Evolutionary conservation across 2,888 invertebrate species (phyloP).

Genomic region (Timandra comae): DNA sequence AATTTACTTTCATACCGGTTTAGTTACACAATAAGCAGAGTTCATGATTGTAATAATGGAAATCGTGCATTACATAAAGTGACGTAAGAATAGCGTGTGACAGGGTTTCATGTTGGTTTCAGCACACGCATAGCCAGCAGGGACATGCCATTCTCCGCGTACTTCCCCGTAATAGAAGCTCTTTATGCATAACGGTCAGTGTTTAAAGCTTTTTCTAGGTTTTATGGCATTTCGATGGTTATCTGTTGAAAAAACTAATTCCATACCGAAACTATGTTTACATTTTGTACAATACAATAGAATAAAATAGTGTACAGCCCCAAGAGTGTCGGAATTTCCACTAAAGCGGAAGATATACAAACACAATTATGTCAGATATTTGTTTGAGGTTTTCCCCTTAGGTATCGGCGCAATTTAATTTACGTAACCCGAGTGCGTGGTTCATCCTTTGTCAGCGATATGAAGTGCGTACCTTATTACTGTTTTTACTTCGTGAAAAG

Average conservation of each 20-base stretch:
- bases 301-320: slow-evolving; percentile 10
- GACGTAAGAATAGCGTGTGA: slow-evolving; percentile 44
- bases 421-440: slow-evolving; percentile 10
- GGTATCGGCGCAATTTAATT: slow-evolving; percentile 17
- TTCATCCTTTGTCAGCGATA: slow-evolving; percentile 20
- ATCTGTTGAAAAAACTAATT: slow-evolving; percentile 11
- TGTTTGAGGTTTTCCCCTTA: slow-evolving; percentile 14
- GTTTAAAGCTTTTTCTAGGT: slow-evolving; percentile 6
- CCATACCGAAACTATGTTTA: slow-evolving; percentile 1
- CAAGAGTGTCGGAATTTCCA: slow-evolving; percentile 7
- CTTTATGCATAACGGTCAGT: slow-evolving; percentile 8
- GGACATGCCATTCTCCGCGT: slow-evolving; percentile 20
- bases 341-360: slow-evolving; percentile 4
- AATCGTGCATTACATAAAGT: slow-evolving; percentile 26
- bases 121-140: slow-evolving; percentile 15
- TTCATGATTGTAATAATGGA: slow-evolving; percentile 26
- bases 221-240: slow-evolving; percentile 16
- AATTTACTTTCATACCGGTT: slow-evolving; percentile 12
- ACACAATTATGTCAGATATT: slow-evolving; percentile 8
- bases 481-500: slow-evolving; percentile 19
- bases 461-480: slow-evolving; percentile 23
- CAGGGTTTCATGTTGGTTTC: slow-evolving; percentile 18
- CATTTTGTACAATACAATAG: slow-evolving; percentile 4
- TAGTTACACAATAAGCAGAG: slow-evolving; percentile 6
- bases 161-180: slow-evolving; percentile 13